Evolutionary conservation across 1,140 invertebrate species (phyloP), one percentile per base, ranked within the genome.

Genomic region (Metaphire vulgaris): DNA sequence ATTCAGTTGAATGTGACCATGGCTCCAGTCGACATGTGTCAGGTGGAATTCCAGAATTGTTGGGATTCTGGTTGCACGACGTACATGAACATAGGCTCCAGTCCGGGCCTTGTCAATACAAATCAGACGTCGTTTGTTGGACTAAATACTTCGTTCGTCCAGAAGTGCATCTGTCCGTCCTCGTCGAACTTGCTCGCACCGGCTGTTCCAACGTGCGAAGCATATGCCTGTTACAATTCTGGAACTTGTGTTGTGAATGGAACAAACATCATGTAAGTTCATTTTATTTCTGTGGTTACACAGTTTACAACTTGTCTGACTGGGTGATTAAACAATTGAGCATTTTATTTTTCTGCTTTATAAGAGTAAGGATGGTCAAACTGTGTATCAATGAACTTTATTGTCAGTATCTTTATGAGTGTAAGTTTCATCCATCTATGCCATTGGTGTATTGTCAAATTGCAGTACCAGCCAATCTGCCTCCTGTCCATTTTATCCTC

Each of bases 1-100:
- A 64, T 34, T 34, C 32, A 73, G 28, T 31, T 74, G 26, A 67
- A 30, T 16, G 96, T 99, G 66, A 95, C 93, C 2, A 97, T 97
- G 94, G 94, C 98, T 1, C 95, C 94, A 74, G 97, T 99, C 79
- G 95, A 98, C 82, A 94, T 97, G 87, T 99, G 97, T 86, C 87
- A 96, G 87, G 95, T 34, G 16, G 72, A 73, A 26, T 73, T 97
- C 83, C 91, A 94, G 82, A 92, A 92, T 87, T 98, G 96, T 86
- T 95, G 97, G 86, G 94, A 93, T 12, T 81, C 80, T 31, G 97
- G 95, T 71, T 98, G 97, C 86, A 95, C 94, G 0, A 98, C 97
- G 86, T 90, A 90, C 34, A 86, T 97, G 33, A 92, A 94, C 80
- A 93, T 97, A 72, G 93, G 92, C 77, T 68, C 33, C 26, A 66